Conservation (phyloP, 2,888 invertebrate species). For the Ophioninae sp. region DNA sequence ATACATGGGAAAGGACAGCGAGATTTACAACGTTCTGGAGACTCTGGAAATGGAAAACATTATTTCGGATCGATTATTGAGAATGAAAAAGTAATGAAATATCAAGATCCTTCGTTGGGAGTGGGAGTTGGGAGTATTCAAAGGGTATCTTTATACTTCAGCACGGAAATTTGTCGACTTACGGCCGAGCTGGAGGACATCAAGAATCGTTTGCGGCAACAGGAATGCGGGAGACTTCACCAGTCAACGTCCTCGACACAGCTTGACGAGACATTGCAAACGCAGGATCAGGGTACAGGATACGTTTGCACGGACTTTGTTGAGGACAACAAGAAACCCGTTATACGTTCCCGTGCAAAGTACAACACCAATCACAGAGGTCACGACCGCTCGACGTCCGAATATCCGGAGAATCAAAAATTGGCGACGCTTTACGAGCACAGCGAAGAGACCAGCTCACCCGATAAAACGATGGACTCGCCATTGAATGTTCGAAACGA, state of each 20-base stretch:
- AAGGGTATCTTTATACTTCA: slow-evolving; percentile 8
- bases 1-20: neutral
- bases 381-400: neutral
- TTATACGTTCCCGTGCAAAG: neutral
- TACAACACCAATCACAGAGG: slow-evolving; percentile 8
- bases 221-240: slow-evolving; percentile 20
- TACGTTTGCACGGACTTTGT: slow-evolving; percentile 16
- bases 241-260: slow-evolving; percentile 39
- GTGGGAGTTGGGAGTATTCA: neutral
- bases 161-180: slow-evolving; percentile 57
- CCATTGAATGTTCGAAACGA: neutral
- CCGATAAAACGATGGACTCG: slow-evolving; percentile 1
- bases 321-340: slow-evolving; percentile 31
- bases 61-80: slow-evolving; percentile 30
- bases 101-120: neutral
- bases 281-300: neutral
- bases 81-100: slow-evolving; percentile 49
- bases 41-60: slow-evolving; percentile 30
- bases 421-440: slow-evolving; percentile 47
- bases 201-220: slow-evolving; percentile 32
- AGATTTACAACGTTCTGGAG: slow-evolving; percentile 16
- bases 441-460: slow-evolving; percentile 38
- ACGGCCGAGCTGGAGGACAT: slow-evolving; percentile 50
- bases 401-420: slow-evolving; percentile 18
- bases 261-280: slow-evolving; percentile 3